Percentiles rank a stretch among this genome's conserved stretches.
These are phyloP conservation scores for Elephantulus edwardii DNA, from an alignment of 2,113 vertebrate species.

Conservation along the genomic window DNA sequence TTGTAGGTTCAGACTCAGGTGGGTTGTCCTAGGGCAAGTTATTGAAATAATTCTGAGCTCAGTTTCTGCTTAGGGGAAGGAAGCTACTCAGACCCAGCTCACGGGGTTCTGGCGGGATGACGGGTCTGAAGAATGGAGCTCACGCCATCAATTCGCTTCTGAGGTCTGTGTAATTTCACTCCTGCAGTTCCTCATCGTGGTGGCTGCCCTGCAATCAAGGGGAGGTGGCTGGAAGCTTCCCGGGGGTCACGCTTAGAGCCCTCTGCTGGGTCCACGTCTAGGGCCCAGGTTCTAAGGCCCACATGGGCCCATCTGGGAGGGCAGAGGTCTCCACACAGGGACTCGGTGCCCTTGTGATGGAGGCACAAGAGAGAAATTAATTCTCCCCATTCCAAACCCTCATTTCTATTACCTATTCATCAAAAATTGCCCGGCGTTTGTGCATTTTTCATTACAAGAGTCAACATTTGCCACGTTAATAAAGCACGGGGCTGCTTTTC, in stretches of 20 bases:
- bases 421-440: conserved; percentile 85
- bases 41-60: not conserved
- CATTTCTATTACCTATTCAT: conserved; percentile 87
- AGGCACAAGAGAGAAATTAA: conserved; percentile 73
- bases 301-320: not conserved
- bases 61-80: not conserved
- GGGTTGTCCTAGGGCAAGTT: not conserved
- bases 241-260: not conserved
- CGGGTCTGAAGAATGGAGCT: not conserved
- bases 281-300: not conserved
- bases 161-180: not conserved
- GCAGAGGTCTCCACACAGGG: not conserved
- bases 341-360: not conserved
- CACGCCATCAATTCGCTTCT: not conserved
- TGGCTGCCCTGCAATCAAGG: not conserved
- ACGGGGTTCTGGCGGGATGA: rapidly evolving
- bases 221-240: not conserved
- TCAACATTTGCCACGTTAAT: conserved; percentile 89
- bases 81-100: no score
- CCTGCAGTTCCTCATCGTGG: not conserved
- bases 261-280: not conserved
- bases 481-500: conserved; percentile 84
- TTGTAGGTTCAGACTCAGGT: not conserved
- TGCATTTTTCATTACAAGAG: conserved; percentile 90
- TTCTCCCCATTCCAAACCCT: conserved; percentile 67